Conservation (phyloP, 2,113 vertebrate genomes). For the Hypomesus transpacificus region DNA sequence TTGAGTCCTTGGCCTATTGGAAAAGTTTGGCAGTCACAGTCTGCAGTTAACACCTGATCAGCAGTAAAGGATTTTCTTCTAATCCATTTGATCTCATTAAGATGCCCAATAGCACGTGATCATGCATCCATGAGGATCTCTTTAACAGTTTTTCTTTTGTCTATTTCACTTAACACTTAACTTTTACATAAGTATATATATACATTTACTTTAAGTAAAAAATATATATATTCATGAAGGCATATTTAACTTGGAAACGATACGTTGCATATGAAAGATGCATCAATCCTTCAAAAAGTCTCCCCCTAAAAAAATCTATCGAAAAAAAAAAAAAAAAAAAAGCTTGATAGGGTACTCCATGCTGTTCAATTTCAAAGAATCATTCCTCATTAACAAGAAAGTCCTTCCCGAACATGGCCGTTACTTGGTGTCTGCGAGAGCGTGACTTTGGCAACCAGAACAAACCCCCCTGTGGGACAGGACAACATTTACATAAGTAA, state of each 20-base stretch:
- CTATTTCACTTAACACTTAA: neutral
- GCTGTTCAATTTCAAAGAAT: neutral
- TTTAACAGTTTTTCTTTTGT: constrained; percentile 23
- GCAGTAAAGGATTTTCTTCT: constrained; percentile 60
- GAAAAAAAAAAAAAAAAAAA: constrained; percentile 23
- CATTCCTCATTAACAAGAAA: constrained; percentile 35
- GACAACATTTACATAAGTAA: constrained; percentile 67
- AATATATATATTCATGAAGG: no score
- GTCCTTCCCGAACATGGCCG: constrained; percentile 47
- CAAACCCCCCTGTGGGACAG: constrained; percentile 41
- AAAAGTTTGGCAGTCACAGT: constrained; percentile 25
- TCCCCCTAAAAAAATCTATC: no score
- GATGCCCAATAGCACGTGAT: constrained; percentile 28
- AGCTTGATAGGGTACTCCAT: constrained; percentile 10
- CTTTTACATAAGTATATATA: no score
- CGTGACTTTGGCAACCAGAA: constrained; percentile 61
- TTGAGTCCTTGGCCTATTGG: constrained; percentile 37
- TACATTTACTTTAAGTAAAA: no score
- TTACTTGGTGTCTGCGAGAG: constrained; percentile 32
- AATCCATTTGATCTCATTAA: constrained; percentile 57
- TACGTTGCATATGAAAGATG: no score
- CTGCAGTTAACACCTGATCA: constrained; percentile 52
- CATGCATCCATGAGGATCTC: constrained; percentile 12
- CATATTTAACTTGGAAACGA: no score
- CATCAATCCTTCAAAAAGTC: no score